These are phyloP conservation scores for Cryptoblepharus egeriae DNA, from an alignment of 2,797 vertebrate genomes.

Conservation along the genomic window DNA sequence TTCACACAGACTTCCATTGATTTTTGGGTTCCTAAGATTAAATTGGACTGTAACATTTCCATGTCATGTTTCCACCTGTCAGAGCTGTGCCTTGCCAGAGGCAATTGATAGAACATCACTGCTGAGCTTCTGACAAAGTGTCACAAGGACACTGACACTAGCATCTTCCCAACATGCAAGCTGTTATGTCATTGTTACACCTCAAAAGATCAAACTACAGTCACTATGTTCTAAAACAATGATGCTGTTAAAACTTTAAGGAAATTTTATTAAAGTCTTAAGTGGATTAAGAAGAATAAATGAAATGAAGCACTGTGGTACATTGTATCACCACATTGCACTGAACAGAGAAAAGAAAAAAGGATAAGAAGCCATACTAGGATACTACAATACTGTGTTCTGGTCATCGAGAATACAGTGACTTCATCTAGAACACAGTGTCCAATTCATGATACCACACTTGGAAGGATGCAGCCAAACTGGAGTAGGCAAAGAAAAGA, in stretches of 20 bases:
- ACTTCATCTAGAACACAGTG: no score
- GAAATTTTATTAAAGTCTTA: constrained; percentile 17
- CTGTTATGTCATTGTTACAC: background rate
- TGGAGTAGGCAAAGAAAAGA: no score
- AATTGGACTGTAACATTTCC: background rate
- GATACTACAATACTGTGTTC: no score
- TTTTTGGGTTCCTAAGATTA: background rate
- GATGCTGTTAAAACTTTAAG: background rate
- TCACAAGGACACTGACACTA: background rate
- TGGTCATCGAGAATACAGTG: no score
- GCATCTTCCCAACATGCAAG: background rate
- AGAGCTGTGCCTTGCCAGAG: background rate
- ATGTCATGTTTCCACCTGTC: background rate
- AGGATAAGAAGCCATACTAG: no score
- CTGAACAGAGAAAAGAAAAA: background rate
- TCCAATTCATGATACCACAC: no score
- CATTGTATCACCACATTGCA: background rate
- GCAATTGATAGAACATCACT: background rate
- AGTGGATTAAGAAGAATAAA: constrained; percentile 34
- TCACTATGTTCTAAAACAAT: background rate
- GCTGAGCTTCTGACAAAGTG: no score
- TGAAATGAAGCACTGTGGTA: background rate
- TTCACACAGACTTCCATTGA: no score
- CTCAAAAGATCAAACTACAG: background rate
- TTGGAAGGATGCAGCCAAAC: no score